A percentile compares a stretch with the other conserved stretches of the same genome.
Evolutionary conservation across 2,888 invertebrate genomes (phyloP).

Genomic region (Drosophila merina): DNA sequence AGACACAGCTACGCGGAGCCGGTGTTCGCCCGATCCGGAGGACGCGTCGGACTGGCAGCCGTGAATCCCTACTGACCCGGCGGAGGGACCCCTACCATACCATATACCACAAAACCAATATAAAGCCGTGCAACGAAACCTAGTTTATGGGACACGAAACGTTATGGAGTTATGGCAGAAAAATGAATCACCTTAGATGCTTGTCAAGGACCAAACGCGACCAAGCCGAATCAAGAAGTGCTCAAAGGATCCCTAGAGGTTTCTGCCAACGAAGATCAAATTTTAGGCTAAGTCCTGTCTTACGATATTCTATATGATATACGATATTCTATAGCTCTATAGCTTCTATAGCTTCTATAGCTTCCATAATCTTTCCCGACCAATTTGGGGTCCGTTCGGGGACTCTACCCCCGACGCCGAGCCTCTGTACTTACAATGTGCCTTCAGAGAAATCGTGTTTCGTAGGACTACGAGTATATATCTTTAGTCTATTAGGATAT

Average conservation of each 20-base stretch:
- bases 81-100: background rate
- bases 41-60: conserved; percentile 83
- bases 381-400: background rate
- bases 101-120: conserved; percentile 7
- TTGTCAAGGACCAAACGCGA: background rate
- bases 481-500: conserved; percentile 32
- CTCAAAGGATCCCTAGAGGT: background rate
- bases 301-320: too few relatives aligned
- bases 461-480: conserved; percentile 16
- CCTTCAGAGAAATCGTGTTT: conserved; percentile 60
- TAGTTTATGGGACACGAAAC: conserved; percentile 31
- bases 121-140: conserved; percentile 48
- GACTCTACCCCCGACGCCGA: conserved; percentile 20
- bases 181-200: background rate
- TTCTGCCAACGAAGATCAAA: background rate
- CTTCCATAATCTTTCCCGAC: conserved; percentile 4
- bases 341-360: background rate
- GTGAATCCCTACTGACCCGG: conserved; percentile 82
- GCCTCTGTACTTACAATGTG: conserved; percentile 74
- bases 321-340: background rate
- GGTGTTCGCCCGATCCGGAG: conserved; percentile 81
- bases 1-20: conserved; percentile 84
- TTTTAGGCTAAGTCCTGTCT: background rate
- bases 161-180: conserved; percentile 2
- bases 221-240: conserved; percentile 1